Evolutionary conservation across 2,113 vertebrate species (phyloP), one percentile per base, ranked within the genome.

Genomic region (Pituophis catenifer): DNA sequence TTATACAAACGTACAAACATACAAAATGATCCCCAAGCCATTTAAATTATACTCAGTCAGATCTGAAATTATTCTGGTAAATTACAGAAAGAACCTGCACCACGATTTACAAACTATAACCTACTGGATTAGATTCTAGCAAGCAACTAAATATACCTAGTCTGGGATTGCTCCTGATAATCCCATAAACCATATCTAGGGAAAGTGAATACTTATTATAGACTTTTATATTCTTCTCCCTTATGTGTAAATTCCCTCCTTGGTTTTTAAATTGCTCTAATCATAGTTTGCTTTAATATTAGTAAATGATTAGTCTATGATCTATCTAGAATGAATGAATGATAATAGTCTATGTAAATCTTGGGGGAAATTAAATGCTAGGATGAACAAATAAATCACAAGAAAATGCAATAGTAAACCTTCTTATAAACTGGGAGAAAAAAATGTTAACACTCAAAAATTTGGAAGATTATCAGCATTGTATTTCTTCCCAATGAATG

Each of bases 51-150:
- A 55, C 1, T 59, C 17, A 24, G 10, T 44, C 8, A 5, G 86
- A 91, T 54, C 81, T 19, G 70, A 94, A 44, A 1, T 11, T 81
- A 57, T 93, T 59, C 75, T 94, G 87, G 89, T 89, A 87, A 94
- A 44, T 9, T 86, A 26, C 92, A 92, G 53, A n/a, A 94, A 93
- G 62, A 44, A 81, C 17, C 70, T 81, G 33, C 70, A 81, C 70
- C 17, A 81, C 7, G 15, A 81, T 81, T 38, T 38, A 38, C 7
- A 81, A 81, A 19, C 17, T 81, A 75, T 75, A 75, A n/a, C 13
- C 65, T 75, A 33, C 65, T 75, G 7, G 17, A 75, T 75, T 11
- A 33, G n/a, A 70, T 3, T 94, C n/a, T 58, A 24, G 21, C n/a
- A 93, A 0, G 21, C 38, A 90, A 90, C 54, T 92, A 53, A 55